phyloP scores from a whole-genome alignment of 1,140 invertebrate genomes.

The Amyelois transitella region DNA sequence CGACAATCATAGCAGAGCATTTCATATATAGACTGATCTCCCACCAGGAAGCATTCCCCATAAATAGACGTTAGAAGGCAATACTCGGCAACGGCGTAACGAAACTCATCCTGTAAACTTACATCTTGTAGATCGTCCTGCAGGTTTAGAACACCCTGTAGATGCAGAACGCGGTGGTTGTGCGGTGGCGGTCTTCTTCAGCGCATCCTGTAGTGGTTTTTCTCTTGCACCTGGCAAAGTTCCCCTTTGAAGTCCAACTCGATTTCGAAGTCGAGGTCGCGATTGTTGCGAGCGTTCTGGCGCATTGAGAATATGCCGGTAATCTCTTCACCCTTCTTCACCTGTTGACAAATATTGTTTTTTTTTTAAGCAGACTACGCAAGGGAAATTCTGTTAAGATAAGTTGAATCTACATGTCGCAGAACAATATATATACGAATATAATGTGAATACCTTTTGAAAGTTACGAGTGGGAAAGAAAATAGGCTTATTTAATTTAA shows the following conservation, averaged over 20 bases:
- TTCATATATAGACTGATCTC: background rate
- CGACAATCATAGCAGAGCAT: background rate
- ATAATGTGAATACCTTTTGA: too few species aligned
- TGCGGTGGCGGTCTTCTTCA: constrained; percentile 65
- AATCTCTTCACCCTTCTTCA: constrained; percentile 95
- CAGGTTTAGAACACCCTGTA: too few species aligned
- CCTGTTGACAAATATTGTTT: constrained; percentile 30
- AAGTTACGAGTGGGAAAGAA: too few species aligned
- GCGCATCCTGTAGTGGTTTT: constrained; percentile 97
- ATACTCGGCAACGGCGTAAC: background rate
- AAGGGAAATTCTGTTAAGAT: too few species aligned
- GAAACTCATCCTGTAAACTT: too few species aligned
- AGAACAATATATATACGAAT: too few species aligned
- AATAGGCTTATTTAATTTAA: too few species aligned
- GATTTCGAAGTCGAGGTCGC: constrained; percentile 97
- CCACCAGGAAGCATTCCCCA: background rate
- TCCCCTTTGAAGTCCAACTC: constrained; percentile 97
- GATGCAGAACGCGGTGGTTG: background rate
- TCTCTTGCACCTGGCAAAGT: constrained; percentile 90
- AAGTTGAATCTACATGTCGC: too few species aligned
- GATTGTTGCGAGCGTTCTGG: constrained; percentile 96
- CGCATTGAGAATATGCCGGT: constrained; percentile 93
- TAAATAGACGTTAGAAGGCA: background rate
- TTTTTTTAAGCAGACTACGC: too few species aligned
- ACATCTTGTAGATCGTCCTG: too few species aligned